Evolutionary conservation across 2,113 vertebrate genomes (phyloP).

Genomic region (Lampris megalopsis): DNA sequence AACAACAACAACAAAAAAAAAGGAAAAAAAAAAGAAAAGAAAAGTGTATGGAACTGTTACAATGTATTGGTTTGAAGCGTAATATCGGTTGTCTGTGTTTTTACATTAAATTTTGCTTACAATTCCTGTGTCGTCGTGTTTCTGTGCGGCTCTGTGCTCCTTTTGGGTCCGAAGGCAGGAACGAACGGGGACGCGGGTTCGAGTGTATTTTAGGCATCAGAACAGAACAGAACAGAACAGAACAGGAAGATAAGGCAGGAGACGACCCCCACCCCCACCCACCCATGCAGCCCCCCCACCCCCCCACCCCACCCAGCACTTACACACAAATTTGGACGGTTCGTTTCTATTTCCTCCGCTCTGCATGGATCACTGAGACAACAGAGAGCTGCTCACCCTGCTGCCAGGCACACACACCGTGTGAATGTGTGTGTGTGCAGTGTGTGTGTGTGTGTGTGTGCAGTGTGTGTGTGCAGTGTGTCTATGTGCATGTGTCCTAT

Average conservation of each 20-base stretch:
- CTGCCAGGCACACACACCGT: constrained; percentile 55
- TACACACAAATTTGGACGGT: constrained; percentile 45
- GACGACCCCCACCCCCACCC: constrained; percentile 34
- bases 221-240: constrained; percentile 1
- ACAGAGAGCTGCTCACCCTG: constrained; percentile 51
- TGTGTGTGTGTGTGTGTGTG: constrained; percentile 38
- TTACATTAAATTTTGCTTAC: constrained; percentile 83
- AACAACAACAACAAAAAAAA: no score
- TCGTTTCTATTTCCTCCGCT: constrained; percentile 40
- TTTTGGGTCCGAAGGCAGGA: constrained; percentile 58
- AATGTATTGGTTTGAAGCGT: constrained; percentile 73
- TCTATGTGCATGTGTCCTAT: constrained; percentile 49
- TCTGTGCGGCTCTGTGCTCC: constrained; percentile 47
- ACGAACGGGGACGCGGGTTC: constrained; percentile 40
- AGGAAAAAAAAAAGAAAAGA: no score
- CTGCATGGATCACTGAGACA: background rate
- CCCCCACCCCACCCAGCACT: background rate
- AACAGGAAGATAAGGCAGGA: constrained; percentile 64
- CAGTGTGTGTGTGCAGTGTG: constrained; percentile 2
- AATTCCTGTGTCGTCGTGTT: constrained; percentile 65
- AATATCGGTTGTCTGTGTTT: constrained; percentile 80
- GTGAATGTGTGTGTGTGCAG: no score
- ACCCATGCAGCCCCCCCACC: background rate
- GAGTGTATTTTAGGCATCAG: constrained; percentile 55
- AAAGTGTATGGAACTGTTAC: constrained; percentile 78